Conservation (phyloP, 1,140 invertebrate genomes). For the Hypsibius dujardini region DNA sequence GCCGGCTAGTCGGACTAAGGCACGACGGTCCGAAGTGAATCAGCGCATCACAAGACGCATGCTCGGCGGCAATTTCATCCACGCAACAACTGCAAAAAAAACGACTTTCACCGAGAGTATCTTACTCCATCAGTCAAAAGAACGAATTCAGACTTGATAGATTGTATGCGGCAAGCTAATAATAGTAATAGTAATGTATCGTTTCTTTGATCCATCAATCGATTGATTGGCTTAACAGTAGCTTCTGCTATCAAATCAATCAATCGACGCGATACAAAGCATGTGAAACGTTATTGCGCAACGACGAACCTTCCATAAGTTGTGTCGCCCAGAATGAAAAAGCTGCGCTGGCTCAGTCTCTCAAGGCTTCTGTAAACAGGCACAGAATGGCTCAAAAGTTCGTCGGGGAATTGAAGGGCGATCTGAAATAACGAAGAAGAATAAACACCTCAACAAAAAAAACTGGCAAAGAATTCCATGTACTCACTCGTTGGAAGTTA, state of each 20-base stretch:
- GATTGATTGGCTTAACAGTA: background rate
- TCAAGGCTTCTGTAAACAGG: constrained; percentile 47
- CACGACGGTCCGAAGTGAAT: constrained; percentile 80
- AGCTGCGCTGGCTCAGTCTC: constrained; percentile 37
- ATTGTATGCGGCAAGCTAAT: constrained; percentile 1
- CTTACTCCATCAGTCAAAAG: constrained; percentile 20
- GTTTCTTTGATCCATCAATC: background rate
- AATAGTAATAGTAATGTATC: background rate
- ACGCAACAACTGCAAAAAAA: constrained; percentile 60
- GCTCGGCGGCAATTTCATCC: constrained; percentile 71
- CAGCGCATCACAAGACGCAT: constrained; percentile 58
- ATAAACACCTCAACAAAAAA: too few relatives aligned
- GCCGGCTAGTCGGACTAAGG: constrained; percentile 47
- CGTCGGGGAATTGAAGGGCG: constrained; percentile 76
- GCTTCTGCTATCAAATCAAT: constrained; percentile 14
- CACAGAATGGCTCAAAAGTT: constrained; percentile 50
- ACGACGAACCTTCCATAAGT: constrained; percentile 59
- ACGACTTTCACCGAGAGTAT: constrained; percentile 36
- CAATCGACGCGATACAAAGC: constrained; percentile 17
- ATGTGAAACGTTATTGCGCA: constrained; percentile 16
- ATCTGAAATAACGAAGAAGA: constrained; percentile 47
- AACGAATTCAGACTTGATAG: constrained; percentile 8
- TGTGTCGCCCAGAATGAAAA: constrained; percentile 73
- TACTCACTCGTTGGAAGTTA: too few relatives aligned
- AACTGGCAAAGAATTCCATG: too few relatives aligned